Conservation (phyloP, 2,888 invertebrate species). For the Andrena trimmerana region DNA sequence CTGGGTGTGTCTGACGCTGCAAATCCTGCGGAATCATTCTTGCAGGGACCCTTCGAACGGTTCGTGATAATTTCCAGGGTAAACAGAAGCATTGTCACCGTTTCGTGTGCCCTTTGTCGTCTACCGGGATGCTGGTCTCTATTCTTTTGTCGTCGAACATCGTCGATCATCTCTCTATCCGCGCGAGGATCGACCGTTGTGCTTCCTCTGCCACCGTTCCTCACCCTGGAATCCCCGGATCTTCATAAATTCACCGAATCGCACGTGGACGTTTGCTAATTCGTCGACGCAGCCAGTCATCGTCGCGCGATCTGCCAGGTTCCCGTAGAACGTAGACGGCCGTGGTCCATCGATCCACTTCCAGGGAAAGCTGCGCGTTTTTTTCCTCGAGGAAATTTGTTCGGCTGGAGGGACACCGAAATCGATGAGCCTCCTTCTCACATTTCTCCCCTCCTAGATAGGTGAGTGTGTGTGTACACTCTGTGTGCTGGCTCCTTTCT, state of each 20-base stretch:
- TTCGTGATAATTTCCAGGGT: conserved; percentile 72
- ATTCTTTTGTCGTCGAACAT: conserved; percentile 48
- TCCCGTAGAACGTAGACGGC: neutral
- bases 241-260: neutral
- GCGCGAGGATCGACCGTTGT: conserved; percentile 50
- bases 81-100: conserved; percentile 68
- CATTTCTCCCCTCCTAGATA: neutral
- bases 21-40: conserved; percentile 15
- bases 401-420: neutral
- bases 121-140: conserved; percentile 28
- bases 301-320: conserved; percentile 9
- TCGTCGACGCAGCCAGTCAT: conserved; percentile 21
- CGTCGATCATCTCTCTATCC: conserved; percentile 62
- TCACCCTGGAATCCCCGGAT: neutral
- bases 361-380: neutral
- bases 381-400: conserved; percentile 10
- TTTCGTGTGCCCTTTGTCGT: conserved; percentile 47
- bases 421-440: conserved; percentile 4
- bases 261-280: conserved; percentile 18
- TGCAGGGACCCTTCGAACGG: conserved; percentile 27
- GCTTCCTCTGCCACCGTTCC: conserved; percentile 9
- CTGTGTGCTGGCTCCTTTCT: conserved; percentile 25
- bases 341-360: neutral
- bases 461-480: neutral
- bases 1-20: conserved; percentile 6